Base-by-base conservation (phyloP, 2,888 invertebrate genomes). In the Schrankia costaestrigalis region DNA sequence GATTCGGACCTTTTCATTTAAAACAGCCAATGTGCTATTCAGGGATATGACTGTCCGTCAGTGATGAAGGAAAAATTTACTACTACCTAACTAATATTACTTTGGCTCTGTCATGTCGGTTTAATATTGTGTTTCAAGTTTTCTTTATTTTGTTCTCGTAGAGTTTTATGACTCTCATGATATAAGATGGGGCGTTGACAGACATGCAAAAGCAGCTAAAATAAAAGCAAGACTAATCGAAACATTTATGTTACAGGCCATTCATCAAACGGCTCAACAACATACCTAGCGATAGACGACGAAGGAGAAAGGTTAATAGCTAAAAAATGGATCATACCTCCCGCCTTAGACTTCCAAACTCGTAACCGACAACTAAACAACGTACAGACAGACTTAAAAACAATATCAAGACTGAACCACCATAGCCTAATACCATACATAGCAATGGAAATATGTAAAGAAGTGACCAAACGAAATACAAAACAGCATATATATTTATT, bases 341-440 rank as follows among this genome's bases (percentile, higher is more conserved):
- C 86, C 47, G 62, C 79, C 0, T 42, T 63, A 0, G 78, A 86
- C 65, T 80, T 78, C 46, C 79, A 77, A 61, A 72, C 82, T 0
- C 71, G 90, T 1, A 82, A 86, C 43, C 89, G 88, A 31, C 91
- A 94, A 75, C 71, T 95, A 2, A 83, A 83, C 22, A 89, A 89
- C 41, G 89, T 96, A 28, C 95, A 97, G 57, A 93, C 94, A 65
- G 97, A 97, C 73, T 82, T 96, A 19, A 91, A 91, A 61, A 89
- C 91, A 11, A 84, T 96, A 38, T 88, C 91, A 10, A 91, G 92
- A 52, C 66, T 96, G 2, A 90, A 90, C 62, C 94, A 96, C 70
- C 79, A 89, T 8, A 92, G 94, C 65, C 81, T 97, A 29, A 90
- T 93, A 3, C 92, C 93, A 31, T 97, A 96, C 74, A 84, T 93